Evolutionary conservation across 2,113 vertebrate species (phyloP), one percentile per base, ranked within the genome.

Genomic region (Crotalus helleri): DNA sequence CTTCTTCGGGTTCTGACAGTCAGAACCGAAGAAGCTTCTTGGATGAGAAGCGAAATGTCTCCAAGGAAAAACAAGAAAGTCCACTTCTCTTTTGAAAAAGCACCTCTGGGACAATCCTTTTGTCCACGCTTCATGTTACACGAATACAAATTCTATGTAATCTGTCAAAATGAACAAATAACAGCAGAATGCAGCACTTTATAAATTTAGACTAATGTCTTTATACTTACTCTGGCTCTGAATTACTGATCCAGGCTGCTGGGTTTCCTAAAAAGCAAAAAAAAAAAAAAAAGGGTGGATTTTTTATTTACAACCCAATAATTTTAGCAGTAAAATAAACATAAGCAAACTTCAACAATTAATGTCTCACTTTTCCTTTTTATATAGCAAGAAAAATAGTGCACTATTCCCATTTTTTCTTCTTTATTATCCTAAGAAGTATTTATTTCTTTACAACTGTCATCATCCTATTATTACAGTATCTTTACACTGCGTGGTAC

Each of bases 161-260:
- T 29, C 21, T 26, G 46, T 57, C 19, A 23, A 64, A 90, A 90
- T 54, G 54, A 81, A 53, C 74, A 85, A n/a, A 64, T 3, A 44
- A 13, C 61, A 74, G 58, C 49, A 54, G 55, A 39, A 86, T 21
- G 33, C 11, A 54, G 29, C 4, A 54, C 9, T 29, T 29, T 61
- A n/a, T 39, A 86, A 24, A 3, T 33, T 58, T 58, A 26, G 10
- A 21, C 29, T 33, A 29, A 5, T 53, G 88, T 12, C n/a, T 46
- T 26, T 91, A 96, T 95, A 99, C 99, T 99, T 98, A 99, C 99
- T 98, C 96, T 98, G 98, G 97, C 95, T 98, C 94, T 97, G 98
- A 96, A 97, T 94, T 95, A 96, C 95, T 94, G 98, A 96, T 95
- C 74, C 96, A 92, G 97, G 93, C 9, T 95, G 96, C 91, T 98